Evolutionary conservation across 2,113 vertebrate species (phyloP), one percentile per base, ranked within the genome.

Genomic region (Antechinus stuartii): DNA sequence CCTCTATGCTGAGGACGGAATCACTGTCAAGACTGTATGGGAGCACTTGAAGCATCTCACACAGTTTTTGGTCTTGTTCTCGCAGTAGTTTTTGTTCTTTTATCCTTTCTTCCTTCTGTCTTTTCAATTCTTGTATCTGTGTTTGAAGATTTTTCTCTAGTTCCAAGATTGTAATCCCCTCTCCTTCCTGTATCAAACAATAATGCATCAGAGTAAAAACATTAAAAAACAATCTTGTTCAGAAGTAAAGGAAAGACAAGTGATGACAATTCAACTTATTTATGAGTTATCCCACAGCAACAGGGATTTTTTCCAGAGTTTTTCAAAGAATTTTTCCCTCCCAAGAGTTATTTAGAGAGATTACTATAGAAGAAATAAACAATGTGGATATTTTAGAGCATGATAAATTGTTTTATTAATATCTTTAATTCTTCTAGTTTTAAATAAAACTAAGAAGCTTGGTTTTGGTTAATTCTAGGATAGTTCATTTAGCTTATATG

Each of bases 91-190:
- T 99, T 91, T 99, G 98, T 92, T 99, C 99, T 96, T 99, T 99
- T 98, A 98, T 98, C 50, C 99, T 98, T 26, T 98, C 98, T 8
- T 76, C 97, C 93, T 99, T 99, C 98, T 99, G 99, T 97, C 98
- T 99, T 22, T 98, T 2, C 98, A 99, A 97, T 35, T 97, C 98
- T 55, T 99, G 99, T 94, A 99, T 97, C 0, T 96, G 98, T 0
- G 98, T 99, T 24, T 99, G 99, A 96, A 99, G 96, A 89, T 99
- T 99, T 93, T 99, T 99, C 97, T 99, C 99, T 54, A 98, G 98
- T 96, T 99, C 99, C 89, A 99, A 98, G 90, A 99, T 99, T 50
- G 98, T 99, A 0, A 97, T 96, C 0, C 98, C 98, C 0, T 96
- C 98, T 61, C 99, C 99, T 92, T 99, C 99, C 98, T 98, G 89